Conservation (phyloP, 1,140 invertebrate genomes). For the Drosophila kohkoa region DNA sequence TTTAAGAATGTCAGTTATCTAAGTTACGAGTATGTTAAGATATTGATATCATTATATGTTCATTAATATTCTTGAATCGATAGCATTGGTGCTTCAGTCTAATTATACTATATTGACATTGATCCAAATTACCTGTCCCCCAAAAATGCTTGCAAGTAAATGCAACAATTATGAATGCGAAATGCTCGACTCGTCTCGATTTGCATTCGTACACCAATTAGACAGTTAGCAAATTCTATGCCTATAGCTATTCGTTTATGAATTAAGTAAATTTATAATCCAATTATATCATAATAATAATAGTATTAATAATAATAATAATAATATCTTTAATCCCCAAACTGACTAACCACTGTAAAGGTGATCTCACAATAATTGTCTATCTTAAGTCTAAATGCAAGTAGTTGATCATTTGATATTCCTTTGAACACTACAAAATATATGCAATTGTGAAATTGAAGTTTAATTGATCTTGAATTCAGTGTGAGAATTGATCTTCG, state of each 20-base stretch:
- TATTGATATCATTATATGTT: slow-evolving; percentile 13
- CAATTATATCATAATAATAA: slow-evolving; percentile 13
- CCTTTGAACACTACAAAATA: slow-evolving; percentile 18
- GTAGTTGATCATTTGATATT: slow-evolving; percentile 9
- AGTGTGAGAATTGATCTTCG: slow-evolving; percentile 9
- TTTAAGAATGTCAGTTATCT: slow-evolving; percentile 19
- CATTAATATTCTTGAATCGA: slow-evolving; percentile 37
- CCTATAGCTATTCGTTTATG: slow-evolving; percentile 14
- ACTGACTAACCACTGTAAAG: slow-evolving; percentile 22
- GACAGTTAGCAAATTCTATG: slow-evolving; percentile 10
- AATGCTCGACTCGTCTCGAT: neutral
- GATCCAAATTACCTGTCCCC: slow-evolving; percentile 14
- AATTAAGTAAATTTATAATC: slow-evolving; percentile 29
- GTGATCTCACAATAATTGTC: slow-evolving; percentile 30
- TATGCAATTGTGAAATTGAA: slow-evolving; percentile 11
- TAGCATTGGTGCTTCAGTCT: slow-evolving; percentile 36
- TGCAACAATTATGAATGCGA: neutral
- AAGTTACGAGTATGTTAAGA: slow-evolving; percentile 23
- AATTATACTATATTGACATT: slow-evolving; percentile 37
- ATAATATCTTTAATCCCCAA: slow-evolving; percentile 8
- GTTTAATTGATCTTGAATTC: slow-evolving; percentile 17
- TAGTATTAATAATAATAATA: slow-evolving; percentile 2
- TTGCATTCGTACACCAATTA: neutral
- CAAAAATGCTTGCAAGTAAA: neutral
- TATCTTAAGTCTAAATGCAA: slow-evolving; percentile 17